These are phyloP conservation scores for Mus spretus DNA, from an alignment of 2,797 vertebrate genomes.

Conservation along the genomic window DNA sequence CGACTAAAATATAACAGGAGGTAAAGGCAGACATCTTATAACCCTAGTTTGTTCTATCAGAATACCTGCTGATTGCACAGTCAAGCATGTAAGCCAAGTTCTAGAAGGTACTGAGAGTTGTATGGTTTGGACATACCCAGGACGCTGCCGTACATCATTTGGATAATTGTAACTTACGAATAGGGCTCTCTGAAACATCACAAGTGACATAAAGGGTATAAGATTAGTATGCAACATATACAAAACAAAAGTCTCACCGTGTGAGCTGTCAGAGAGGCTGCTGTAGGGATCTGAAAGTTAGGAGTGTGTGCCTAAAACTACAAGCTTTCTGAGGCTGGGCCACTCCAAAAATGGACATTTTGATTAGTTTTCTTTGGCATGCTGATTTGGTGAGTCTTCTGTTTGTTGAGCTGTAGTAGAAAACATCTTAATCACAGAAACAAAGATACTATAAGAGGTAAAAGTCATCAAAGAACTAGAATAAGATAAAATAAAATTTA, in stretches of 20 bases:
- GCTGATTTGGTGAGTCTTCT: background rate
- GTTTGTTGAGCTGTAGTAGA: background rate
- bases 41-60: constrained; percentile 33
- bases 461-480: constrained; percentile 17
- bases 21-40: constrained; percentile 39
- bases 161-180: background rate
- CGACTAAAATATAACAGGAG: constrained; percentile 35
- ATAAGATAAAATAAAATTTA: constrained; percentile 27
- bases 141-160: constrained; percentile 13
- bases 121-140: constrained; percentile 19
- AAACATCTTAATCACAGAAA: background rate
- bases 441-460: constrained; percentile 16
- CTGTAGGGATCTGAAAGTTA: background rate
- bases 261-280: constrained; percentile 22
- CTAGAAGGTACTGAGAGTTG: constrained; percentile 30
- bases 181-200: background rate
- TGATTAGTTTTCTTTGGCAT: background rate
- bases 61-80: constrained; percentile 31
- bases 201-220: background rate
- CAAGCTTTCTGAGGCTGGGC: background rate
- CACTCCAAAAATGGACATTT: background rate
- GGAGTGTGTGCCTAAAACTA: background rate
- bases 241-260: background rate
- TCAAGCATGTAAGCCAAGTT: constrained; percentile 6
- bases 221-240: background rate